A percentile compares a stretch with the other conserved stretches of the same genome.
Conservation (phyloP, 2,797 vertebrate species). For the Hybognathus amarus region DNA sequence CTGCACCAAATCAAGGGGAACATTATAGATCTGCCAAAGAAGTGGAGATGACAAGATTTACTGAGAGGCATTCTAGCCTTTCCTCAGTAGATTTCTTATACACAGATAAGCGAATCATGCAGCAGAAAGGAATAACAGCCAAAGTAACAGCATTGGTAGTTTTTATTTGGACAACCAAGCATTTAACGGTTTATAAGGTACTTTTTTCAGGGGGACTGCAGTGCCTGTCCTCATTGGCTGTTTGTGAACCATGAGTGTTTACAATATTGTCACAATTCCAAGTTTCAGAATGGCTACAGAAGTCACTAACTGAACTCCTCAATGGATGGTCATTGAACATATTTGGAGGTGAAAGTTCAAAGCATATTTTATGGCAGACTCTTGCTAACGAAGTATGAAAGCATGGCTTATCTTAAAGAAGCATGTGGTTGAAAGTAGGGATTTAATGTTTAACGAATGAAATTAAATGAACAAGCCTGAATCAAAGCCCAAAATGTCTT, state of each 20-base stretch:
- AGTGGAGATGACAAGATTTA: constrained; percentile 57
- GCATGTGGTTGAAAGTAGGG: constrained; percentile 67
- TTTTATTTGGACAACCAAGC: constrained; percentile 6
- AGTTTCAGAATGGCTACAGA: constrained; percentile 55
- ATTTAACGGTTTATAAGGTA: neutral
- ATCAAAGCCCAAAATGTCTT: constrained; percentile 64
- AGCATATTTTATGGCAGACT: constrained; percentile 69
- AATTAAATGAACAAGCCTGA: constrained; percentile 67
- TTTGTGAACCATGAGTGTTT: constrained; percentile 27
- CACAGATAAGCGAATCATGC: constrained; percentile 47
- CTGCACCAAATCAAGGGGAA: constrained; percentile 50
- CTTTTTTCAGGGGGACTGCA: neutral
- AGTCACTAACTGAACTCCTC: constrained; percentile 59
- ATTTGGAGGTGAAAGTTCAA: constrained; percentile 66
- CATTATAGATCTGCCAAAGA: constrained; percentile 59
- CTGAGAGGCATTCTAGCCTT: constrained; percentile 43
- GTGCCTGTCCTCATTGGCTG: neutral
- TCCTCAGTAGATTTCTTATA: constrained; percentile 44
- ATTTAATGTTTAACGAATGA: constrained; percentile 69
- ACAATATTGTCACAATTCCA: constrained; percentile 54
- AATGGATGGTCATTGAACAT: constrained; percentile 63
- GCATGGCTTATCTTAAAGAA: constrained; percentile 71
- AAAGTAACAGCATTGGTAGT: neutral
- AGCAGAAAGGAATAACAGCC: constrained; percentile 4
- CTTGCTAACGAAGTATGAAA: constrained; percentile 64